Conservation (phyloP, 2,888 invertebrate species). For the Palloptera scutellata region DNA sequence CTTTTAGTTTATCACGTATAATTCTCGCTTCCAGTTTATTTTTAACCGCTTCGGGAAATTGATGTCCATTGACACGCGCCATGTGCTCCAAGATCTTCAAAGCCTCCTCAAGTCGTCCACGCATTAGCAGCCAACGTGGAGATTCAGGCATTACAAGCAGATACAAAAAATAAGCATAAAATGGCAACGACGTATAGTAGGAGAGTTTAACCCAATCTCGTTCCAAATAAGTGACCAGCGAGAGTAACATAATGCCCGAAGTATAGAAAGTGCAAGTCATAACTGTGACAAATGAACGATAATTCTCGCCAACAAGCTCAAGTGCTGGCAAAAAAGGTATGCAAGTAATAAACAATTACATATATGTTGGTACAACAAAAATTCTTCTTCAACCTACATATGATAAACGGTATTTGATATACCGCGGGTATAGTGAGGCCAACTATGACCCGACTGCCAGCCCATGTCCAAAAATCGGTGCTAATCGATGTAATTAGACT, state of each 20-base stretch:
- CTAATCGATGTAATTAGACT: slow-evolving; percentile 83
- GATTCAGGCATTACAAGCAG: slow-evolving; percentile 91
- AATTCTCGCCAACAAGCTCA: slow-evolving; percentile 90
- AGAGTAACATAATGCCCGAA: slow-evolving; percentile 81
- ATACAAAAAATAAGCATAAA: slow-evolving; percentile 83
- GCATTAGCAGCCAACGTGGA: slow-evolving; percentile 88
- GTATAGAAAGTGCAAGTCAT: slow-evolving; percentile 93
- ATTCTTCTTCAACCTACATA: slow-evolving; percentile 72
- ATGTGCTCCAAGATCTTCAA: slow-evolving; percentile 78
- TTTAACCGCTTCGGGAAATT: slow-evolving; percentile 77
- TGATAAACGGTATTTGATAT: slow-evolving; percentile 94
- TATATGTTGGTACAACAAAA: not conserved
- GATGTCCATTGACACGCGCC: slow-evolving; percentile 79
- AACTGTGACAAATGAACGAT: slow-evolving; percentile 90
- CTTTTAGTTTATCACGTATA: slow-evolving; percentile 71
- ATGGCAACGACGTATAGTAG: slow-evolving; percentile 84
- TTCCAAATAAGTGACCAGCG: slow-evolving; percentile 84
- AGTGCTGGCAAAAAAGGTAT: slow-evolving; percentile 71
- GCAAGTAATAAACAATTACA: not conserved
- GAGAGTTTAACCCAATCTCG: slow-evolving; percentile 85
- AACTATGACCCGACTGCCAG: slow-evolving; percentile 80
- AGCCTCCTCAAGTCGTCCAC: slow-evolving; percentile 83
- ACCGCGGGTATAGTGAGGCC: slow-evolving; percentile 91
- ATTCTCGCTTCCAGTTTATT: slow-evolving; percentile 78
- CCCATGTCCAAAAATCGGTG: slow-evolving; percentile 84